Percentiles rank a stretch among this genome's conserved stretches.
Conservation (phyloP, 2,888 invertebrate species). For the Diadromus collaris region DNA sequence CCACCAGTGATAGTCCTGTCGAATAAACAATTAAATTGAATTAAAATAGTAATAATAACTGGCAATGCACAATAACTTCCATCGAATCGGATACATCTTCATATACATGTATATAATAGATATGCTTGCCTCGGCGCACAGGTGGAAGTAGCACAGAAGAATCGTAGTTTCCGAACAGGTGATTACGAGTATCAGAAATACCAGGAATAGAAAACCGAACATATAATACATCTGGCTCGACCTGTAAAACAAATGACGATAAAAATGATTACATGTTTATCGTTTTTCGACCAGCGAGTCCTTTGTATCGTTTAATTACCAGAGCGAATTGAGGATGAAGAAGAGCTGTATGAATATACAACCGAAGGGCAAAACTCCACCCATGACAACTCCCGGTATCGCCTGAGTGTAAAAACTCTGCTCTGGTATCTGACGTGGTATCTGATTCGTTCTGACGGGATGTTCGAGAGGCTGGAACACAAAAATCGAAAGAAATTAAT, state of each 20-base stretch:
- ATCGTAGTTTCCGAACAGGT: conserved; percentile 99
- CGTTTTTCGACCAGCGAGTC: not conserved
- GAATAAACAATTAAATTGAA: conserved; percentile 20
- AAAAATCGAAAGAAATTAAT: conserved; percentile 26
- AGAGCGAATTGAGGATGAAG: conserved; percentile 99
- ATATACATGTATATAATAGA: not conserved
- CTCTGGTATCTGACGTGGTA: conserved; percentile 99
- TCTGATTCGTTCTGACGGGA: conserved; percentile 99
- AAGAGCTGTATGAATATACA: conserved; percentile 99
- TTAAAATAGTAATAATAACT: not conserved
- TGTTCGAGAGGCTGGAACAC: conserved; percentile 92
- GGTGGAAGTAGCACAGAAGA: conserved; percentile 98
- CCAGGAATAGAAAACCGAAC: conserved; percentile 99
- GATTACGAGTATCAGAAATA: conserved; percentile 97
- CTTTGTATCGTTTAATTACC: conserved; percentile 83
- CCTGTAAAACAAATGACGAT: conserved; percentile 77
- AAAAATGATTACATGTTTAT: not conserved
- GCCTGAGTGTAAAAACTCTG: conserved; percentile 99
- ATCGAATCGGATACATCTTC: conserved; percentile 1
- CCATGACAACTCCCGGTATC: conserved; percentile 98
- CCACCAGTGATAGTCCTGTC: conserved; percentile 98
- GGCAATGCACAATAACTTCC: conserved; percentile 6
- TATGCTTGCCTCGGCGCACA: conserved; percentile 94
- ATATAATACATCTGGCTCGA: conserved; percentile 99
- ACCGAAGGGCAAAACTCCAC: conserved; percentile 98